phyloP scores from a whole-genome alignment of 2,113 vertebrate species.

The Ciconia maguari region DNA sequence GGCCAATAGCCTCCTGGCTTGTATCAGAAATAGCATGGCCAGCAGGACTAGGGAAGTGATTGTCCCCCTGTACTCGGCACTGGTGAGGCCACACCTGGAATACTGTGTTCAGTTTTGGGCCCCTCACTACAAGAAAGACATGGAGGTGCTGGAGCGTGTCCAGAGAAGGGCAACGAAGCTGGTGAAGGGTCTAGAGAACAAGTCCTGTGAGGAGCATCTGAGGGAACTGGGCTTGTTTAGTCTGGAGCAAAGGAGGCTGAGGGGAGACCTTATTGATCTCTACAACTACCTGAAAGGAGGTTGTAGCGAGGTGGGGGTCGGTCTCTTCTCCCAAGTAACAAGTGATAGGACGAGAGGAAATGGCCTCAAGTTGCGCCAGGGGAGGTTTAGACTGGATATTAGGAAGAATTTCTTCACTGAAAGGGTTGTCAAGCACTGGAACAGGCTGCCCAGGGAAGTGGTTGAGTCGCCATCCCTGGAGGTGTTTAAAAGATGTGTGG shows the following conservation, averaged over 20 bases:
- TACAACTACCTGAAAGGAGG: background rate
- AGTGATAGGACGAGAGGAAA: background rate
- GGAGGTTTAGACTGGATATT: background rate
- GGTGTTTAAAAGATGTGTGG: background rate
- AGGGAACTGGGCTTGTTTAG: background rate
- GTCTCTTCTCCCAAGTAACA: background rate
- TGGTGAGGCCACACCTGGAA: too few relatives aligned
- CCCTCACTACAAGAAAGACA: too few relatives aligned
- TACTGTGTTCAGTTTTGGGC: too few relatives aligned
- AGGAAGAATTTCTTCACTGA: background rate
- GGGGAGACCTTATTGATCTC: background rate
- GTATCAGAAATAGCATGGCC: too few relatives aligned
- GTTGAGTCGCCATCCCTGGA: background rate
- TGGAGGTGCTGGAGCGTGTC: too few relatives aligned
- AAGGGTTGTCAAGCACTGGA: background rate
- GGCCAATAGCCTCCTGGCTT: too few relatives aligned
- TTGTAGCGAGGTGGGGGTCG: background rate
- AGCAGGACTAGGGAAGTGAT: too few relatives aligned
- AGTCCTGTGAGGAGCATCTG: background rate
- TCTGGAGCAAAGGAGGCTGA: background rate
- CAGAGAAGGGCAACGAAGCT: too few relatives aligned
- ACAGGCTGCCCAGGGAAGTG: background rate
- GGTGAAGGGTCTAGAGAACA: too few relatives aligned
- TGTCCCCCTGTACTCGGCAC: too few relatives aligned
- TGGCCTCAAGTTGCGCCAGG: too few relatives aligned